These are phyloP conservation scores for Drosophila melanica DNA, from an alignment of 1,140 invertebrate species.

Conservation along the genomic window DNA sequence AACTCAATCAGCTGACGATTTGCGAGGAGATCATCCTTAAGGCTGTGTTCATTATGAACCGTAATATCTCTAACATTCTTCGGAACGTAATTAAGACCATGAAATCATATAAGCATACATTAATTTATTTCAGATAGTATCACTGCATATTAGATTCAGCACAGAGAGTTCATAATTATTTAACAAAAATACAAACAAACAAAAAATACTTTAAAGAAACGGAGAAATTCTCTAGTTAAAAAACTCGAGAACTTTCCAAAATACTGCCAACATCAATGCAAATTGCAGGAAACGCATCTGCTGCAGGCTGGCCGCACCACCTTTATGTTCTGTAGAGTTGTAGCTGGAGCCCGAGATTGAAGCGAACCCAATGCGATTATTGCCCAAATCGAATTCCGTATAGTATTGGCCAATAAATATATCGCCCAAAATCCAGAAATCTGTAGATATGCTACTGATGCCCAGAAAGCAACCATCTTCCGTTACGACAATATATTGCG, in stretches of 20 bases:
- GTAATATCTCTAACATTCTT: not conserved
- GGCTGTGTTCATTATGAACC: not conserved
- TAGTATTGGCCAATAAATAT: slow-evolving; percentile 89
- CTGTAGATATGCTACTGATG: slow-evolving; percentile 7
- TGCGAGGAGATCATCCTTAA: not conserved
- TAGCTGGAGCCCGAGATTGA: slow-evolving; percentile 18
- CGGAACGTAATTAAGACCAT: not conserved
- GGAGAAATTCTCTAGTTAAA: not conserved
- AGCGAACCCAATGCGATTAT: slow-evolving; percentile 87
- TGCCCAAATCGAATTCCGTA: slow-evolving; percentile 88
- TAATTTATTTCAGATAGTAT: slow-evolving; percentile 19
- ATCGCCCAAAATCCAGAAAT: slow-evolving; percentile 84
- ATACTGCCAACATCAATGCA: not conserved
- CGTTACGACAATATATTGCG: slow-evolving; percentile 27
- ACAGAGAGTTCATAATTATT: slow-evolving; percentile 5
- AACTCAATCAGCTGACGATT: slow-evolving; percentile 35
- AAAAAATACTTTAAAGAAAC: not conserved
- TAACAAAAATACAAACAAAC: not conserved
- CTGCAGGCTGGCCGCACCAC: not conserved
- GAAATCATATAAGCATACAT: not conserved
- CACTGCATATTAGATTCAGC: slow-evolving; percentile 27
- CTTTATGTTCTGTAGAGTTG: not conserved
- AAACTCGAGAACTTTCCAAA: slow-evolving; percentile 5
- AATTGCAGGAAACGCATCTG: not conserved
- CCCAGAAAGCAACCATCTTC: slow-evolving; percentile 11